A percentile compares a stretch with the other conserved stretches of the same genome.
These are phyloP conservation scores for Aphodius granarius DNA, from an alignment of 2,888 invertebrate genomes.

Conservation along the genomic window DNA sequence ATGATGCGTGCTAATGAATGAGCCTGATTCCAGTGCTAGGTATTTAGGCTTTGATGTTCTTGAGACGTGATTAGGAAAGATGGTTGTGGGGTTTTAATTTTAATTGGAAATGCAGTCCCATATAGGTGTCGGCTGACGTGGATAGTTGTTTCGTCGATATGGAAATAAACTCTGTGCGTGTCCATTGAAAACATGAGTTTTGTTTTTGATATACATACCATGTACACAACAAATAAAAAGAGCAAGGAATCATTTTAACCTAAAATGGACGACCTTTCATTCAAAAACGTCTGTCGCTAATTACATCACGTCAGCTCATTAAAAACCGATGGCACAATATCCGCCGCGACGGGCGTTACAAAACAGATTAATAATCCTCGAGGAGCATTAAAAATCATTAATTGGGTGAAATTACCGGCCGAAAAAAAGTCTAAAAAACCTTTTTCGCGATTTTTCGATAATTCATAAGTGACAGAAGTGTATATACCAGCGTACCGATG, in stretches of 20 bases:
- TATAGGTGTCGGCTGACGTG: too few species aligned
- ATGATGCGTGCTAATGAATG: neutral
- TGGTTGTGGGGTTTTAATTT: too few species aligned
- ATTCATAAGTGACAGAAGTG: neutral
- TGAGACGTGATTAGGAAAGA: neutral
- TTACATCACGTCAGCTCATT: neutral
- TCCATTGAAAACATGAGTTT: too few species aligned
- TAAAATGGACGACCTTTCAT: neutral
- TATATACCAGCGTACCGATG: neutral
- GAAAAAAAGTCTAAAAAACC: neutral
- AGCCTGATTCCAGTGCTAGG: neutral
- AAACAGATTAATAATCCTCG: neutral
- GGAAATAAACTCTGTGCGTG: too few species aligned
- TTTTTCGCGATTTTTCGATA: neutral
- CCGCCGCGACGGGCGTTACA: neutral
- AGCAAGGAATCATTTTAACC: neutral
- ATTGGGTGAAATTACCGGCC: neutral
- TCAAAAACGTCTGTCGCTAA: neutral
- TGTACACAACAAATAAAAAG: too few species aligned
- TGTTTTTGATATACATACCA: too few species aligned
- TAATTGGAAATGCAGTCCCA: neutral
- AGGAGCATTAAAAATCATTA: neutral
- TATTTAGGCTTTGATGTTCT: neutral
- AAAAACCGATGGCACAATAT: neutral
- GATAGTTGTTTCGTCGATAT: too few species aligned